Evolutionary conservation across 2,888 invertebrate genomes (phyloP), one percentile per base, ranked within the genome.

Genomic region (Cheilosia vernalis): DNA sequence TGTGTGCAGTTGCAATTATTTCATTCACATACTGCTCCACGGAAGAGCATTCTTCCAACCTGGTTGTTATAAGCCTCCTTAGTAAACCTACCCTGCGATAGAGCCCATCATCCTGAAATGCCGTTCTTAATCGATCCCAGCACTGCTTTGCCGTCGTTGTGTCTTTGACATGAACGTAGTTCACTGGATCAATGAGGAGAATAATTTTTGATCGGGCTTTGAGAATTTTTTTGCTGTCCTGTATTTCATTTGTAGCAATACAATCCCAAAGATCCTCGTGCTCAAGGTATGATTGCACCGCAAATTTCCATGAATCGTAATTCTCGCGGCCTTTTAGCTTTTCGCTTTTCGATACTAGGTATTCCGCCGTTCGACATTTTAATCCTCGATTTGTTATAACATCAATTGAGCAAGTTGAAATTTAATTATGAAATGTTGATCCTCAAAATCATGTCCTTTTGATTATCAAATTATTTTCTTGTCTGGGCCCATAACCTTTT

Each of bases 31-130:
- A 90, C 47, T 89, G 85, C 66, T 89, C 89, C 27, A 90, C 87
- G 6, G 88, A 87, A 4, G 78, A 55, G 64, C 89, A 88, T 21
- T 87, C 82, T 6, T 76, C 58, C 56, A 87, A 53, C 15, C 60
- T 47, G 0, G 63, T 79, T 2, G 63, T 63, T 0, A 88, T 82
- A 30, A 90, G 66, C 6, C 55, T 81, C 27, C 87, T 73, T 10
- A 90, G 67, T 19, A 90, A 69, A 42, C 87, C 87, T 9, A 90
- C 89, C 69, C 84, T 88, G 21, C 90, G 69, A 5, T 88, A 88
- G 1, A 89, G 73, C 13, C 89, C 90, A n/a, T 30, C 30, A 64
- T 90, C 90, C 30, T 90, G 87, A 73, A 89, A 90, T 0, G 88
- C 86, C 6, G 21, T 64, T 64, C 78, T 21, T 5, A 89, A 60